Evolutionary conservation across 1,140 invertebrate species (phyloP).

Genomic region (Venustaconcha ellipsiformis): DNA sequence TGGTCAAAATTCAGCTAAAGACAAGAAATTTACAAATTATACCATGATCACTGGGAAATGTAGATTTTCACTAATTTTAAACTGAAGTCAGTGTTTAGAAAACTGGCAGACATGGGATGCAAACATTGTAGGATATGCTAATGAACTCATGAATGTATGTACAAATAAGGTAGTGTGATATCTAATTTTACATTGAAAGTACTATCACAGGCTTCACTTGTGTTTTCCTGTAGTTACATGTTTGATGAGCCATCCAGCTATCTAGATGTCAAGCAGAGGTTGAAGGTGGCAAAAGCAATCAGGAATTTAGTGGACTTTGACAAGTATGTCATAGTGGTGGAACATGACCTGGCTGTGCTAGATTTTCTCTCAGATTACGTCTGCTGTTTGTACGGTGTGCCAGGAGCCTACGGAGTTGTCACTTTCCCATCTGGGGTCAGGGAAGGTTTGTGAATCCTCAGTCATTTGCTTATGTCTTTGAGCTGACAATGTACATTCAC

Average conservation of each 20-base stretch:
- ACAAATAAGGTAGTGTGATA: too few relatives aligned
- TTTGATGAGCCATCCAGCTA: conserved; percentile 99
- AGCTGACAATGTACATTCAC: too few relatives aligned
- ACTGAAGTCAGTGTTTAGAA: too few relatives aligned
- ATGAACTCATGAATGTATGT: too few relatives aligned
- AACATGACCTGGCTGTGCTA: conserved; percentile 98
- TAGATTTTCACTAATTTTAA: too few relatives aligned
- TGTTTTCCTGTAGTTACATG: conserved; percentile 81
- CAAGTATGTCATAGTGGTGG: conserved; percentile 99
- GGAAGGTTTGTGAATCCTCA: conserved; percentile 78
- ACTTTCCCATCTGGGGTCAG: conserved; percentile 99
- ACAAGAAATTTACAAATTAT: too few relatives aligned
- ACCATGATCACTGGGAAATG: too few relatives aligned
- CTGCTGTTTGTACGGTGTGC: conserved; percentile 98
- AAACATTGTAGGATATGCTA: too few relatives aligned
- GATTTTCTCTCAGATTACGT: conserved; percentile 99
- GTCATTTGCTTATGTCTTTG: background rate
- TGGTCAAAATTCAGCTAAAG: too few relatives aligned
- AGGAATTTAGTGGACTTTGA: conserved; percentile 88
- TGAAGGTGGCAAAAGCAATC: conserved; percentile 97
- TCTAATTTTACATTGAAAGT: too few relatives aligned
- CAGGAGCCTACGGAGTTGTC: conserved; percentile 98
- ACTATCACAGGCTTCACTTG: conserved; percentile 5
- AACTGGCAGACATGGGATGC: too few relatives aligned
- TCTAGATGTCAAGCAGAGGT: conserved; percentile 97